Evolutionary conservation across 2,888 invertebrate genomes (phyloP).

Genomic region (Petrolisthes cinctipes): DNA sequence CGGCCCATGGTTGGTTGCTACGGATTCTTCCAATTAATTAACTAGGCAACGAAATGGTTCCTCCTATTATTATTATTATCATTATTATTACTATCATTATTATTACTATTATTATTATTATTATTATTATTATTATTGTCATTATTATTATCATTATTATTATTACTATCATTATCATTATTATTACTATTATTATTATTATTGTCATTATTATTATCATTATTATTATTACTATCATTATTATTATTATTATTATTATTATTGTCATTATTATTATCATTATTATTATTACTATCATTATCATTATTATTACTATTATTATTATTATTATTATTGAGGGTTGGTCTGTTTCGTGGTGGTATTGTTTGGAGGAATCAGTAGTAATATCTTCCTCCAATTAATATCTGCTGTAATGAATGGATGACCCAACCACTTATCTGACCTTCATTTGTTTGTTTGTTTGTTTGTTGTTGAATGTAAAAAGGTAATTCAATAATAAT

Average conservation of each 20-base stretch:
- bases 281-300: conserved; percentile 16
- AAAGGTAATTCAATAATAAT: too few relatives aligned
- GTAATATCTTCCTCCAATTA: neutral
- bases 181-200: neutral
- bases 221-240: neutral
- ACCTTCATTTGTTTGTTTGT: conserved; percentile 16
- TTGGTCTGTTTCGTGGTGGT: neutral
- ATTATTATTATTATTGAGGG: too few relatives aligned
- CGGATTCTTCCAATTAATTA: too few relatives aligned
- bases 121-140: too few relatives aligned
- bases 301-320: neutral
- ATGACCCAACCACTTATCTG: too few relatives aligned
- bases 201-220: neutral
- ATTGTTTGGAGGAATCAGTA: neutral
- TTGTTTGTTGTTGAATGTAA: neutral
- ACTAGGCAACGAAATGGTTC: too few relatives aligned
- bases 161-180: too few relatives aligned
- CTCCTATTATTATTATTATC: too few relatives aligned
- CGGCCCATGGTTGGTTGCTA: too few relatives aligned
- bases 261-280: conserved; percentile 2
- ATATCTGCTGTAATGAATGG: neutral
- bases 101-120: too few relatives aligned
- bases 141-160: too few relatives aligned
- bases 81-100: too few relatives aligned
- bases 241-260: conserved; percentile 3